Evolutionary conservation across 2,888 invertebrate species (phyloP).

Genomic region (Bombylius discolor): DNA sequence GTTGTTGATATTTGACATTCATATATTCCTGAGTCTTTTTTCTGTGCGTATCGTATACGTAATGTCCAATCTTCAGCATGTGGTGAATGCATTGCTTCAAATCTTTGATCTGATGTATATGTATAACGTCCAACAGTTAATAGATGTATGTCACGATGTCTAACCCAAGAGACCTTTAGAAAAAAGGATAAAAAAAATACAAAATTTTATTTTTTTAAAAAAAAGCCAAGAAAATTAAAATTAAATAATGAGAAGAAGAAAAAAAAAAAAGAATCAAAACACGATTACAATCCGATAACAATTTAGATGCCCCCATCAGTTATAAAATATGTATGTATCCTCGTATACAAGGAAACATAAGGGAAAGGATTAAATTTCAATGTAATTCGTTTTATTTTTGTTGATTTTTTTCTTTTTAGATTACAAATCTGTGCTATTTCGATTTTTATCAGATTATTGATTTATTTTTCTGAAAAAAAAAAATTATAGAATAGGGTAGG

Average conservation of each 20-base stretch:
- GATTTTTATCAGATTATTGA: too few species aligned
- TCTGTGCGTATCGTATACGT: constrained; percentile 59
- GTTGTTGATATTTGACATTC: constrained; percentile 88
- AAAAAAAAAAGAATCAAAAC: background rate
- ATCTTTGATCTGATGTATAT: constrained; percentile 70
- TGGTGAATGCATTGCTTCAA: constrained; percentile 74
- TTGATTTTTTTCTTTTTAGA: too few species aligned
- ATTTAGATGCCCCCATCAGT: too few species aligned
- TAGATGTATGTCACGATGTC: constrained; percentile 61
- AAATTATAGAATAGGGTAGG: too few species aligned
- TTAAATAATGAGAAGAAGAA: too few species aligned
- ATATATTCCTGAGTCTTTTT: constrained; percentile 64
- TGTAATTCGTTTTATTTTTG: too few species aligned
- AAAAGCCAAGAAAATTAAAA: background rate
- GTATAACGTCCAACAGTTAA: constrained; percentile 62
- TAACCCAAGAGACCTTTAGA: constrained; percentile 62
- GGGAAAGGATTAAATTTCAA: too few species aligned
- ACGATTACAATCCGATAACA: too few species aligned
- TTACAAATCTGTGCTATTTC: too few species aligned
- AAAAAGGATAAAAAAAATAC: background rate
- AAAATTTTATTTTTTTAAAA: background rate
- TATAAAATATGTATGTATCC: too few species aligned
- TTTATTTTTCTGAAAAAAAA: too few species aligned
- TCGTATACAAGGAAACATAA: too few species aligned
- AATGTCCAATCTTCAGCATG: constrained; percentile 81